Evolutionary conservation across 2,113 vertebrate species (phyloP), one percentile per base, ranked within the genome.

Genomic region (Gallinago undulata): DNA sequence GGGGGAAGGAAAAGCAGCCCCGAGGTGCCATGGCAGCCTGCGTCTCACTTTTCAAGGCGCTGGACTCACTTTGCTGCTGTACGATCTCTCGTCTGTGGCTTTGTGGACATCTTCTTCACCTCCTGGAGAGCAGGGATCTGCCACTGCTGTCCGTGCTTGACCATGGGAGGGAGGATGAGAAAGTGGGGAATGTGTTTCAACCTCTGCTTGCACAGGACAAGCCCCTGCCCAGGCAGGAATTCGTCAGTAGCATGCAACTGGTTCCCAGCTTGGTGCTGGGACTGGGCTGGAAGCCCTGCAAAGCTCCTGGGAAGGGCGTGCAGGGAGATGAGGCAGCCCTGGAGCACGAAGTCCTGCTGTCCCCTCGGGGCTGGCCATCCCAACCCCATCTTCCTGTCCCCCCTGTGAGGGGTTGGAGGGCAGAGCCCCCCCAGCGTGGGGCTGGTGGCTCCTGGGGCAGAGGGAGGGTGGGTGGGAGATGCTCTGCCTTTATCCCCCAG

Each of bases 401-500:
- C 47, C 19, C 16, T 18, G 3, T 13, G 72, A 79, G 78, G 60
- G 27, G 31, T 79, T 1, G 2, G 72, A 37, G 14, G 66, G 72
- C 63, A 86, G 72, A 76, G 19, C 11, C 10, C 23, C 55, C 24
- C 10, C 1, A 0, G 8, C 2, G 18, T 24, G 62, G 70, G 90
- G 56, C 51, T 45, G 51, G 62, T 2, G 9, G 82, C 76, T 89
- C 59, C 63, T 31, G 48, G 51, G 67, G 24, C 50, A 0, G 7
- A 6, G 37, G 55, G 25, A n/a, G 10, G 28, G 51, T 2, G 79
- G 22, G 55, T 72, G 78, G 55, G 57, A 88, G 79, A 80, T 83
- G 75, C 59, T 91, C 92, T 89, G 77, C 77, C 77, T 66, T 69
- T 94, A 86, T 94, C 90, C 90, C 76, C 64, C 81, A 62, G 81